Evolutionary conservation across 2,113 vertebrate genomes (phyloP), one percentile per base, ranked within the genome.

Genomic region (Toxostoma redivivum): DNA sequence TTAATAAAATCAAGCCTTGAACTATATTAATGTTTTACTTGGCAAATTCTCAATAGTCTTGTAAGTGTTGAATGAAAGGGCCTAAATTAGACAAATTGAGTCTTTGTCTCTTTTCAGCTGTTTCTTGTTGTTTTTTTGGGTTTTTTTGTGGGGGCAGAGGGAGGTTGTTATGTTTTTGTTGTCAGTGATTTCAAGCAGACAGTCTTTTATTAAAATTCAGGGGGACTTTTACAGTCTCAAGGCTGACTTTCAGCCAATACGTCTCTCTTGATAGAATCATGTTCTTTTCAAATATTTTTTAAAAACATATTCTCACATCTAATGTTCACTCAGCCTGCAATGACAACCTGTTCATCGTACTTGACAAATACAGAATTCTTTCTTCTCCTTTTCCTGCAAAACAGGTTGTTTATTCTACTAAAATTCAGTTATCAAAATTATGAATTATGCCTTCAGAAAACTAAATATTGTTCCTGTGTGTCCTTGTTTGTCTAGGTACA

Each of bases 91-190:
- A n/a, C 22, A 53, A 51, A 42, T 30, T 9, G 35, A 64, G 13
- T 38, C 21, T 77, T 47, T 70, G 11, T 25, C 31, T 42, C 13
- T 54, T 47, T 81, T 47, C 47, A 66, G 19, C 4, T 77, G 4
- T 11, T 53, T 42, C 16, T 25, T 51, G 6, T 35, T 58, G 13
- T n/a, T n/a, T n/a, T n/a, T n/a, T n/a, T n/a, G 2, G 5, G 1
- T 21, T 44, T 6, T 37, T 73, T 54, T 22, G 4, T 2, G 3
- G 1, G 4, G 5, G n/a, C n/a, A n/a, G 15, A 14, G 3, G 11
- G 8, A 35, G 0, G 4, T 17, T 18, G 6, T 56, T 76, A 19
- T 5, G 5, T 31, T 64, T 50, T 35, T 47, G 7, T 53, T 5
- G 14, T 57, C 28, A 33, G 18, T 42, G 7, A 27, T 79, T 21